These are phyloP conservation scores for Aradophagus sp. DNA, from an alignment of 1,140 invertebrate genomes.

Conservation along the genomic window DNA sequence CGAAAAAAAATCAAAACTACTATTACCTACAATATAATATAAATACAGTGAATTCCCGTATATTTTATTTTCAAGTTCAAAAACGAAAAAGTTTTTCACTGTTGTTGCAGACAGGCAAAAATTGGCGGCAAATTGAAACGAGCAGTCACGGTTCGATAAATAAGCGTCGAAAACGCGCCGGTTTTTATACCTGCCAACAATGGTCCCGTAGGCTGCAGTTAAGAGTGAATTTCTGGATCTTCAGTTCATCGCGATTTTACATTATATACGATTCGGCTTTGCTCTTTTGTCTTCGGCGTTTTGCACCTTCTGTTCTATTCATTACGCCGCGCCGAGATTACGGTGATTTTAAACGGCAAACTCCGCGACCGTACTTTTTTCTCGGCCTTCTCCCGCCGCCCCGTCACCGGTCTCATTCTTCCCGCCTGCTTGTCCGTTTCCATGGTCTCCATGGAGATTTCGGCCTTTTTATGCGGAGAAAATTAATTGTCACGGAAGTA, in stretches of 20 bases:
- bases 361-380: conserved; percentile 21
- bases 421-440: conserved; percentile 17
- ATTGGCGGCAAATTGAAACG: too few species aligned
- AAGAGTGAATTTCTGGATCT: conserved; percentile 44
- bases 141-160: conserved; percentile 10
- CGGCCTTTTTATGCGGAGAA: conserved; percentile 31
- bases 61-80: too few species aligned
- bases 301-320: conserved; percentile 54
- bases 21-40: too few species aligned
- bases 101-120: too few species aligned
- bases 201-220: conserved; percentile 28
- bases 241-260: conserved; percentile 47
- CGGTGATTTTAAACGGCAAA: conserved; percentile 52
- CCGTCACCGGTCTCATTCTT: too few species aligned
- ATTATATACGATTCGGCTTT: conserved; percentile 55
- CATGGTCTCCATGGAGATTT: conserved; percentile 31
- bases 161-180: conserved; percentile 9
- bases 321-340: conserved; percentile 46
- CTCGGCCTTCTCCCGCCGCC: too few species aligned
- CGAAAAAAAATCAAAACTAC: too few species aligned
- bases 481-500: conserved; percentile 45
- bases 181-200: conserved; percentile 24
- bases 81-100: too few species aligned
- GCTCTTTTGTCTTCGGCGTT: conserved; percentile 45
- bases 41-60: too few species aligned